Percentiles rank a stretch among this genome's conserved stretches.
These are phyloP conservation scores for Bombus soroeensis DNA, from an alignment of 1,140 invertebrate species.

Conservation along the genomic window DNA sequence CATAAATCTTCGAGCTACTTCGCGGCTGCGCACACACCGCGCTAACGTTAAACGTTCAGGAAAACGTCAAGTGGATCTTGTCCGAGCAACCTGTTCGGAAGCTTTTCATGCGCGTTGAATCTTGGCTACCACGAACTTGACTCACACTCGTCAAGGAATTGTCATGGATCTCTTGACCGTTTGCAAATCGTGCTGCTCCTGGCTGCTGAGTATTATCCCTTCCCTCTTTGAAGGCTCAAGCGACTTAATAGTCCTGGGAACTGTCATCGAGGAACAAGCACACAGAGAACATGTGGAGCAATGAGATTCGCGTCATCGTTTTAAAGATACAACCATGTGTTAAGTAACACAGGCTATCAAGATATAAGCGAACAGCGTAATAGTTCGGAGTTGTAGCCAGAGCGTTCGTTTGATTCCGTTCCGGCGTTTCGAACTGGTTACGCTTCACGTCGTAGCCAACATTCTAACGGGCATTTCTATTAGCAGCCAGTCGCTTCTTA, in stretches of 20 bases:
- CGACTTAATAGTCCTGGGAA: conserved; percentile 56
- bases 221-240: background rate
- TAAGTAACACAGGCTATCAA: conserved; percentile 5
- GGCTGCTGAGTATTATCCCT: background rate
- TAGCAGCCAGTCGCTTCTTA: conserved; percentile 14
- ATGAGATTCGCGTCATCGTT: conserved; percentile 51
- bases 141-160: conserved; percentile 37
- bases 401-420: conserved; percentile 25
- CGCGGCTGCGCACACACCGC: conserved; percentile 22
- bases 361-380: conserved; percentile 6
- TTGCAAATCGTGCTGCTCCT: conserved; percentile 17
- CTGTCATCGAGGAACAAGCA: conserved; percentile 54
- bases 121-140: conserved; percentile 3
- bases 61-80: conserved; percentile 50
- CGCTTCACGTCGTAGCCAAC: conserved; percentile 44
- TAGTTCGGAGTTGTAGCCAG: background rate
- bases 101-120: conserved; percentile 40
- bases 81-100: conserved; percentile 46
- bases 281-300: conserved; percentile 68
- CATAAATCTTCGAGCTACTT: conserved; percentile 63
- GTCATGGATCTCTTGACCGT: conserved; percentile 45
- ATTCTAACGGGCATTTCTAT: conserved; percentile 53
- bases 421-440: conserved; percentile 18
- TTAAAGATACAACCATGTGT: background rate
- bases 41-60: conserved; percentile 27